A percentile compares a stretch with the other conserved stretches of the same genome.
phyloP scores from a whole-genome alignment of 92 coral and sea anemone genomes.

The Palythoa grandis region DNA sequence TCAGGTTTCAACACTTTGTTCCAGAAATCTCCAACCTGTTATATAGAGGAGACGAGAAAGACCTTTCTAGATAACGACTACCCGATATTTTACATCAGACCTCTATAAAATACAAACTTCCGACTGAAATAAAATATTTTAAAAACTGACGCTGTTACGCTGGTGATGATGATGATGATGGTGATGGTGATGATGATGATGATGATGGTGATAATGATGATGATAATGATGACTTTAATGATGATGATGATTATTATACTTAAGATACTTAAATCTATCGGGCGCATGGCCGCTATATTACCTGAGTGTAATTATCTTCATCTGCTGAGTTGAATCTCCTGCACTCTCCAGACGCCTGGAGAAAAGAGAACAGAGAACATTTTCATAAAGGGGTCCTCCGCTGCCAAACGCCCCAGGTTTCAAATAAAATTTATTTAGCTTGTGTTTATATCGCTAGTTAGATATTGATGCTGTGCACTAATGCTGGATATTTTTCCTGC shows the following conservation, averaged over 20 bases:
- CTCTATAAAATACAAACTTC: no score
- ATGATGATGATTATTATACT: no score
- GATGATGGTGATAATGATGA: not conserved
- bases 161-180: not conserved
- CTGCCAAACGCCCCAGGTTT: not conserved
- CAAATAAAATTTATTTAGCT: not conserved
- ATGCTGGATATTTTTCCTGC: no score
- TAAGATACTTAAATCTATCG: not conserved
- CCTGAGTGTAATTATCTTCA: slow-evolving; percentile 43
- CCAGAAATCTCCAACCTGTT: slow-evolving; percentile 77
- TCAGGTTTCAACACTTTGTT: slow-evolving; percentile 31
- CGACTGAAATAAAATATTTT: no score
- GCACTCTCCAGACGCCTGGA: slow-evolving; percentile 27
- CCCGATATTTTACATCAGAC: no score
- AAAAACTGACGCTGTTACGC: no score
- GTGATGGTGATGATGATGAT: not conserved
- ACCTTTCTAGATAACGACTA: no score
- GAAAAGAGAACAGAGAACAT: not conserved
- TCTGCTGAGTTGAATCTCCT: slow-evolving; percentile 35
- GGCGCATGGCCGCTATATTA: not conserved
- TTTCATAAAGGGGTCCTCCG: not conserved
- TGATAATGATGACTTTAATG: not conserved
- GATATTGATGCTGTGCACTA: no score
- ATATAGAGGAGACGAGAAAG: not conserved
- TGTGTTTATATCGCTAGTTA: not conserved